Conservation (phyloP, 2,113 vertebrate genomes). For the Furnarius figulus region DNA sequence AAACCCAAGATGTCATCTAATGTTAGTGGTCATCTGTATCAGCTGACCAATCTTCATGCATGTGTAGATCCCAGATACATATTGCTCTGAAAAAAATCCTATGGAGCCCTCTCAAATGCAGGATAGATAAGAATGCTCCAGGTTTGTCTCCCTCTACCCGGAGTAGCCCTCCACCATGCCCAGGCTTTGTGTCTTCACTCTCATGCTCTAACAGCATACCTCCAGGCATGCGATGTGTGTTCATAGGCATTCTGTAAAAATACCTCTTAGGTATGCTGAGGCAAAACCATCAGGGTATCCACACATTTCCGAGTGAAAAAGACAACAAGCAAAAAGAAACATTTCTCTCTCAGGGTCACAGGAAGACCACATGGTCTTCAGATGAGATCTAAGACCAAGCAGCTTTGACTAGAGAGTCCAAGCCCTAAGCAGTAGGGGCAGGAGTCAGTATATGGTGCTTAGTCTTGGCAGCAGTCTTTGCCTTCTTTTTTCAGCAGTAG, state of each 20-base stretch:
- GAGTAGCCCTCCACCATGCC: neutral
- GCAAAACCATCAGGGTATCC: neutral
- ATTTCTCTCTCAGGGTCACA: neutral
- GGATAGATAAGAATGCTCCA: neutral
- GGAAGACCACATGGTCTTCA: neutral
- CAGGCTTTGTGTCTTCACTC: neutral
- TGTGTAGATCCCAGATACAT: neutral
- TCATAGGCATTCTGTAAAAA: neutral
- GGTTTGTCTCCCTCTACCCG: neutral
- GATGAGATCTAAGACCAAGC: neutral
- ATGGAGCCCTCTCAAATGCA: accelerated
- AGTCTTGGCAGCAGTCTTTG: neutral
- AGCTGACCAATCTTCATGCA: neutral
- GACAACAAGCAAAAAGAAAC: neutral
- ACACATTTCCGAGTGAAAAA: neutral
- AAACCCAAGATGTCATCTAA: neutral
- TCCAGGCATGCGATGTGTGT: accelerated
- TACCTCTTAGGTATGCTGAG: neutral
- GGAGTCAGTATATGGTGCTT: neutral
- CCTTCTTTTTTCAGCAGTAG: neutral
- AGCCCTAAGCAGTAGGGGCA: neutral
- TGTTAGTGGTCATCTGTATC: neutral
- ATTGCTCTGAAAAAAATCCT: neutral
- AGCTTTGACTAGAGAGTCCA: neutral
- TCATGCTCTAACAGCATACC: neutral